Conservation (phyloP, 2,113 vertebrate species). For the Alectura lathami region DNA sequence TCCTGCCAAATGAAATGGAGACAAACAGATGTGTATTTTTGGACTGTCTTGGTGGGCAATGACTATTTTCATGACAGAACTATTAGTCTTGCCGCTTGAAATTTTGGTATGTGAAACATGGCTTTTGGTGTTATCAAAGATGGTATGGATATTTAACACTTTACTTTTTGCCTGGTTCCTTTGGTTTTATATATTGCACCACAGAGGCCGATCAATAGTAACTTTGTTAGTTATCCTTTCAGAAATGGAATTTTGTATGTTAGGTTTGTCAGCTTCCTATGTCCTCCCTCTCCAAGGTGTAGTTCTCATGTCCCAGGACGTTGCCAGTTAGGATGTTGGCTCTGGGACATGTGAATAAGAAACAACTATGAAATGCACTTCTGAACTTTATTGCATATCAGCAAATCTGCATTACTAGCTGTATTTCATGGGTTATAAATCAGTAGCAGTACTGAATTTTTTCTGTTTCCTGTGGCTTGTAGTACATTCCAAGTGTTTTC, state of each 20-base stretch:
- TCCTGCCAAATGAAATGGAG: background rate
- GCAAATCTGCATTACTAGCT: background rate
- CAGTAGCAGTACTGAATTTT: background rate
- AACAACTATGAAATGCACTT: background rate
- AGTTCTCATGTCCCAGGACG: background rate
- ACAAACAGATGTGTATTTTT: background rate
- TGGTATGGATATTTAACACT: background rate
- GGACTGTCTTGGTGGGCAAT: background rate
- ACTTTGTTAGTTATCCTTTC: background rate
- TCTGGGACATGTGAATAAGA: background rate
- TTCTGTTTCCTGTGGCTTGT: background rate
- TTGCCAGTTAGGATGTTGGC: background rate
- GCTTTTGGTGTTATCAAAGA: background rate
- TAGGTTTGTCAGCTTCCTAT: background rate
- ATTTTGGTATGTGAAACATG: background rate
- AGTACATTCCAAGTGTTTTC: background rate
- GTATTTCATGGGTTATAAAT: conserved; percentile 39
- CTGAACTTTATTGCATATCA: background rate
- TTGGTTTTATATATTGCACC: background rate
- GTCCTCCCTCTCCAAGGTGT: background rate
- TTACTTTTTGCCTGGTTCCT: background rate
- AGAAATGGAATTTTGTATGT: background rate
- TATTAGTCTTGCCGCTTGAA: background rate
- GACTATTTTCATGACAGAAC: background rate
- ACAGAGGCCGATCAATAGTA: background rate